A percentile compares a stretch with the other conserved stretches of the same genome.
Conservation (phyloP, 2,113 vertebrate species). For the Dicerorhinus sumatrensis region DNA sequence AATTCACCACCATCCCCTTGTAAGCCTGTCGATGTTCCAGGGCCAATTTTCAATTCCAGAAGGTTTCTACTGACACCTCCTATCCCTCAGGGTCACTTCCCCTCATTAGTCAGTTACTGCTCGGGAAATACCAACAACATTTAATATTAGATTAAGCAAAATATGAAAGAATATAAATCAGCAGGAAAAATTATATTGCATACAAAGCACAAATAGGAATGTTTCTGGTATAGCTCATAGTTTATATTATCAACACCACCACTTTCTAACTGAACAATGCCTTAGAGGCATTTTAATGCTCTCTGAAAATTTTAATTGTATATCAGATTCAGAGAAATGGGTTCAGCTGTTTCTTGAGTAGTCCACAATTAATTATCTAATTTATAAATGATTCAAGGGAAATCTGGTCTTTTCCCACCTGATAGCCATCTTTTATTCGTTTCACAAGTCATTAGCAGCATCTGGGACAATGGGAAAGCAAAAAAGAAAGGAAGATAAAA, state of each 20-base stretch:
- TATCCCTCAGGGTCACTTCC: background rate
- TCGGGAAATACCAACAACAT: conserved; percentile 11
- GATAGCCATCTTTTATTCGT: background rate
- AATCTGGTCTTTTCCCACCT: background rate
- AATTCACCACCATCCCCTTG: background rate
- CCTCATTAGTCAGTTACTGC: background rate
- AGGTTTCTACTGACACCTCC: background rate
- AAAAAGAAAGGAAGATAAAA: background rate
- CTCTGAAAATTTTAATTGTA: background rate
- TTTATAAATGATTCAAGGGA: background rate
- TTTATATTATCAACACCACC: background rate
- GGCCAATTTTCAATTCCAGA: conserved; percentile 32
- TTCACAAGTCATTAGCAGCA: background rate
- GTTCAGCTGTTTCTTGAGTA: background rate
- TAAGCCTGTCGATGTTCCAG: background rate
- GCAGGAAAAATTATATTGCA: background rate
- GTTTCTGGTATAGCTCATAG: background rate
- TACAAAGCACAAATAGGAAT: background rate
- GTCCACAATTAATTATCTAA: conserved; percentile 15
- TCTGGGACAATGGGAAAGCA: background rate
- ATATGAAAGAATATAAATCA: background rate
- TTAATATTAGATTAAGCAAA: conserved; percentile 50
- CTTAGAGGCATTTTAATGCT: background rate
- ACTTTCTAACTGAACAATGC: background rate
- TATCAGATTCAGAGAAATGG: conserved; percentile 32